Evolutionary conservation across 2,888 invertebrate genomes (phyloP), one percentile per base, ranked within the genome.

Genomic region (Protophormia terraenovae): DNA sequence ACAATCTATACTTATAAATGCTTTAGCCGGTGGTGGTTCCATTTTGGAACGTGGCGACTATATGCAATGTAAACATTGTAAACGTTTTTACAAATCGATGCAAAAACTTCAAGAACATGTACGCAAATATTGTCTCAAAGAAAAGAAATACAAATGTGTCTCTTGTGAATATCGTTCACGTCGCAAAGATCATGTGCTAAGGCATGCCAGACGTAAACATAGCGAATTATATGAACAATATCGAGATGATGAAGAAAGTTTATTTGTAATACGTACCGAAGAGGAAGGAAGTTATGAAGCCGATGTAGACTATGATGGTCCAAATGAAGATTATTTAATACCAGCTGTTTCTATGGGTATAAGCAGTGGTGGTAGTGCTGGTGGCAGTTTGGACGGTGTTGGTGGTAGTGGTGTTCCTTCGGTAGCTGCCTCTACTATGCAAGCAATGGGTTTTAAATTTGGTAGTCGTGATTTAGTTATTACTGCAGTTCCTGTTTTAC

Each of bases 121-220:
- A 22, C 89, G 92, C 32, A 93, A 92, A 87, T 92, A 92, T 84
- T 92, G 92, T 79, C 88, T 92, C 3, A 92, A 92, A 85, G 91
- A 92, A 76, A 92, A 92, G 88, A 92, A 92, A 86, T 92, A 91
- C 88, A 91, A 92, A 83, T 92, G 92, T 84, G 89, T 92, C 12
- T 92, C 91, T 66, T 92, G 92, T 85, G 90, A 91, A 78, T 92
- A 92, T 88, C 91, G 93, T 5, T 92, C 93, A 4, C 89, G 92
- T 0, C 91, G 92, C 83, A 92, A 92, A 87, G 92, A 92, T 89
- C 92, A 92, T 85, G 91, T 92, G 16, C 80, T 91, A 79, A 88
- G 92, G 3, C 92, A 92, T 88, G 91, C 92, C 14, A 90, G 89
- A 73, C 91, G 93, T 72, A 91, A 93, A 79, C 92, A 92, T 80